Evolutionary conservation across 2,113 vertebrate species (phyloP).

Genomic region (Eclectus roratus): DNA sequence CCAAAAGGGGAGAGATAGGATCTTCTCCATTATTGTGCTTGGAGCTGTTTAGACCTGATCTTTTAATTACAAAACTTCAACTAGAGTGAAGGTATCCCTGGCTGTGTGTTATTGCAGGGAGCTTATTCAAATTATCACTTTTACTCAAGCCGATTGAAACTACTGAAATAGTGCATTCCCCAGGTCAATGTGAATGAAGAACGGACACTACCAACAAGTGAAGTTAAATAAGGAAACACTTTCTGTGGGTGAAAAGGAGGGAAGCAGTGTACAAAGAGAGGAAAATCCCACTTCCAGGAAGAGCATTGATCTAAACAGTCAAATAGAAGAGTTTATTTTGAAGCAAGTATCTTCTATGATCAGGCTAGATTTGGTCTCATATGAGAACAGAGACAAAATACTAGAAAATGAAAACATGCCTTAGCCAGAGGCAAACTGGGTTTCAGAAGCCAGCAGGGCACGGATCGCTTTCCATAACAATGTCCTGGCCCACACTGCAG

Average conservation of each 20-base stretch:
- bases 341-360: not conserved
- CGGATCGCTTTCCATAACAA: not conserved
- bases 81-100: not conserved
- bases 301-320: not conserved
- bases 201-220: not conserved
- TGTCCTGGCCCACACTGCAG: not conserved
- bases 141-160: not conserved
- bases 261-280: not conserved
- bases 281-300: not conserved
- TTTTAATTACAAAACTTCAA: conserved; percentile 52
- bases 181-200: not conserved
- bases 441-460: not conserved
- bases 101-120: not conserved
- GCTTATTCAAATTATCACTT: not conserved
- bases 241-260: not conserved
- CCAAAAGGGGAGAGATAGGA: not conserved
- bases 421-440: not conserved
- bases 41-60: not conserved
- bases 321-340: not conserved
- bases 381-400: not conserved
- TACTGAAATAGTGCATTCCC: not conserved
- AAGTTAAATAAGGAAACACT: not conserved
- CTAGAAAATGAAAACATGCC: not conserved
- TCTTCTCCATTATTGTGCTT: conserved; percentile 39
- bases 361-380: not conserved